Conservation (phyloP, 2,797 vertebrate species). For the Rhinella marina region DNA sequence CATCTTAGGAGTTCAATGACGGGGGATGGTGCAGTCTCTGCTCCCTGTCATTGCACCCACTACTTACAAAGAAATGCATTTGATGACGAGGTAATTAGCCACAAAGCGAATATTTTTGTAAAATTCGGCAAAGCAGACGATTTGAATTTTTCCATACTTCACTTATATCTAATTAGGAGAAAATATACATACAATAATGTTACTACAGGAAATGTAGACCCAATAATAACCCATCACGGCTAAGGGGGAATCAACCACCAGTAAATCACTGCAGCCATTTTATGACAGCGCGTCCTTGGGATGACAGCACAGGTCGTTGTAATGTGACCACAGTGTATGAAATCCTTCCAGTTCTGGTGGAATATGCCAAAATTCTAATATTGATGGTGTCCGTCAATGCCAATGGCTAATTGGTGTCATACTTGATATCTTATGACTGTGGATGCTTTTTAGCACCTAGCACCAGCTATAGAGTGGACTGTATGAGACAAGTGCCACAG, state of each 20-base stretch:
- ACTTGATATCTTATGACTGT: neutral
- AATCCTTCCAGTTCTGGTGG: neutral
- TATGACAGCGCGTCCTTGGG: neutral
- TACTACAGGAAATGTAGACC: neutral
- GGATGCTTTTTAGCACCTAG: neutral
- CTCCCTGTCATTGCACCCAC: no score
- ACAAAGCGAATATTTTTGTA: no score
- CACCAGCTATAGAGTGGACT: neutral
- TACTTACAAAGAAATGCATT: no score
- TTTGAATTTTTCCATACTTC: no score
- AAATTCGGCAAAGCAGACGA: no score
- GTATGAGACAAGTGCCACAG: neutral
- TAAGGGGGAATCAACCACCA: neutral
- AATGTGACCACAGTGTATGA: neutral
- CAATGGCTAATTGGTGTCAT: no score
- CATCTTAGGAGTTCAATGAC: no score
- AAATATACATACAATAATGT: neutral
- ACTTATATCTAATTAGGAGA: neutral
- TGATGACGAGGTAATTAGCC: no score
- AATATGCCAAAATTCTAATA: neutral
- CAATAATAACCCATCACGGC: neutral
- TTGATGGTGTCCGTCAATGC: no score
- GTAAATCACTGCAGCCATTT: neutral
- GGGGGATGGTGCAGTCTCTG: no score
- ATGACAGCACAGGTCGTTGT: neutral